These are phyloP conservation scores for Phymanthus crucifer DNA, from an alignment of 92 coral and sea anemone genomes.

Conservation along the genomic window DNA sequence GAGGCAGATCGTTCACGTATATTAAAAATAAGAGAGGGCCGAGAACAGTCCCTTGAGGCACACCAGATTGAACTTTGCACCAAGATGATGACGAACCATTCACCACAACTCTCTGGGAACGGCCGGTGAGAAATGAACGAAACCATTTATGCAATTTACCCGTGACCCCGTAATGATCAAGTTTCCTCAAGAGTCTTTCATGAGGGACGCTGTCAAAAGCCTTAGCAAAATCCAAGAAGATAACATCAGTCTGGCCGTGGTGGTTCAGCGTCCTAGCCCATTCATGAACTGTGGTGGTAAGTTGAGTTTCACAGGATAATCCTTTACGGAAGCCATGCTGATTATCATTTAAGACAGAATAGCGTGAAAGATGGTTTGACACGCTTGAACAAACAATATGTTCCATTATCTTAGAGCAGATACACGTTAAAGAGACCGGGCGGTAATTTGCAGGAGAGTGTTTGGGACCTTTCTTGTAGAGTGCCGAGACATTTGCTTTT, in stretches of 20 bases:
- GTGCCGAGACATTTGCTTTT: conserved; percentile 23
- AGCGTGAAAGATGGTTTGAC: background rate
- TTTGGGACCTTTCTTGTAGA: conserved; percentile 34
- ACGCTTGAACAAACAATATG: conserved; percentile 37
- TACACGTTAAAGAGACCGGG: conserved; percentile 13
- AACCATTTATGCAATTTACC: conserved; percentile 16
- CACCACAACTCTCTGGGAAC: background rate
- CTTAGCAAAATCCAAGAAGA: background rate
- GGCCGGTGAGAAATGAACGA: conserved; percentile 5
- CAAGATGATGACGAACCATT: background rate
- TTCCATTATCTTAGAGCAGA: conserved; percentile 33
- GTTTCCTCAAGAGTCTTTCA: background rate
- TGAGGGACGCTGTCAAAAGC: background rate
- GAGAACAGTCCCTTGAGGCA: background rate
- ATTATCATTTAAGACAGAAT: background rate
- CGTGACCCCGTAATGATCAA: conserved; percentile 10
- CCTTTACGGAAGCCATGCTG: conserved; percentile 30
- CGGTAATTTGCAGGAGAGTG: conserved; percentile 23
- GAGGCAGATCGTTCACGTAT: conserved; percentile 16
- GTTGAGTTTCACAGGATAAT: background rate
- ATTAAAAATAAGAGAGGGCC: too few species aligned
- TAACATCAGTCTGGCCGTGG: background rate
- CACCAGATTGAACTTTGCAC: background rate
- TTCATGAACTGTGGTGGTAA: background rate
- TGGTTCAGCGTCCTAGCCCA: background rate